Evolutionary conservation across 2,888 invertebrate genomes (phyloP).

Genomic region (Pseudococcus longispinus): DNA sequence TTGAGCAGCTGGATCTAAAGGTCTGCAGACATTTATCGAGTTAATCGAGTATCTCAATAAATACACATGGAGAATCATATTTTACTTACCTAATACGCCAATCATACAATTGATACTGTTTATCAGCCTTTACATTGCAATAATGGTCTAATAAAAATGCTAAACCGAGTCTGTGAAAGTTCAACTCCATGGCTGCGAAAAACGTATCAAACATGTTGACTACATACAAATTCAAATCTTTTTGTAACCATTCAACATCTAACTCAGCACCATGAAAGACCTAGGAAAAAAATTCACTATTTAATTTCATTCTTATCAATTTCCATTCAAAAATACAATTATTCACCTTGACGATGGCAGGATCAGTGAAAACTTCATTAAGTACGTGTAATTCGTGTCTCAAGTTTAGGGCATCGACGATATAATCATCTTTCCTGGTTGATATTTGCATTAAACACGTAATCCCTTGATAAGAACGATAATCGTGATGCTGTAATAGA

Average conservation of each 20-base stretch:
- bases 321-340: neutral
- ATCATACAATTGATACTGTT: conserved; percentile 91
- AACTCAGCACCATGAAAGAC: conserved; percentile 89
- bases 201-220: conserved; percentile 98
- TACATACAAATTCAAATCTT: conserved; percentile 92
- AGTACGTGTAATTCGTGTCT: conserved; percentile 81
- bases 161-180: conserved; percentile 75
- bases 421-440: conserved; percentile 79
- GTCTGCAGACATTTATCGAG: conserved; percentile 66
- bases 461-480: conserved; percentile 89
- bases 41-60: neutral
- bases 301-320: neutral
- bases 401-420: conserved; percentile 86
- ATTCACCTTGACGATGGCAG: conserved; percentile 83
- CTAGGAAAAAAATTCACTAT: conserved; percentile 63
- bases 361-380: conserved; percentile 90
- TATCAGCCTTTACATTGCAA: conserved; percentile 81
- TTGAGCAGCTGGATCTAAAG: conserved; percentile 80
- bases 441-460: conserved; percentile 97
- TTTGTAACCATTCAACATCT: conserved; percentile 92
- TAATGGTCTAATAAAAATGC: conserved; percentile 80
- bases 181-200: conserved; percentile 80
- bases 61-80: neutral
- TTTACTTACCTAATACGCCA: conserved; percentile 79
- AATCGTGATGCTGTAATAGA: conserved; percentile 79